Evolutionary conservation across 2,888 invertebrate species (phyloP), one percentile per base, ranked within the genome.

Genomic region (Hecatera dysodea): DNA sequence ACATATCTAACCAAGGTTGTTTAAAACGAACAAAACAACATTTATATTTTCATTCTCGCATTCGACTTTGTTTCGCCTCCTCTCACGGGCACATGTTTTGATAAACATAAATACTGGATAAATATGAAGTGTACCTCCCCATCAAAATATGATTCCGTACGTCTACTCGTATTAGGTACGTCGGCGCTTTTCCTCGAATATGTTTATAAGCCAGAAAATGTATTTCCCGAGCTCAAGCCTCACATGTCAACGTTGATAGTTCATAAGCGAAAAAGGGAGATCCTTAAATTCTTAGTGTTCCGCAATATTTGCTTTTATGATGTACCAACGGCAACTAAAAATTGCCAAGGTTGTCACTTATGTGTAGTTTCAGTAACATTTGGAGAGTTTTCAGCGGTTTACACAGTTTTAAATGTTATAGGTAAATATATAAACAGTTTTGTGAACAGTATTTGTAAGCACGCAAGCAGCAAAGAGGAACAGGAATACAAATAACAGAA

Each of bases 201-300:
- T 87, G 84, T 89, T 90, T 91, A 90, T 91, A 90, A 90, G 86
- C 85, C 84, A 87, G 86, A 87, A 89, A 90, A 91, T 90, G 87
- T 91, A 87, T 91, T 91, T 90, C 75, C 86, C 84, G 83, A 86
- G 80, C 84, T 88, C 78, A 81, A 75, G 80, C 74, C 81, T 88
- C 86, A 82, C 86, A 86, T 88, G 82, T 85, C 80, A 85, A 78
- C 81, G 85, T 87, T 90, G 87, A 89, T 89, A 87, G 89, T 85
- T 87, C 79, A 86, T 83, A 84, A 83, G 76, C 75, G 70, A 81
- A 86, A 81, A 75, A 80, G 65, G 69, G 72, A 84, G 66, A 82
- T 79, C 64, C 75, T 80, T 75, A 78, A 83, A 83, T 72, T 77
- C 59, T 12, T 55, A 72, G 70, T 72, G 59, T 75, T 70, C 24